phyloP scores from a whole-genome alignment of 2,888 invertebrate genomes.

The Melieria crassipennis region DNA sequence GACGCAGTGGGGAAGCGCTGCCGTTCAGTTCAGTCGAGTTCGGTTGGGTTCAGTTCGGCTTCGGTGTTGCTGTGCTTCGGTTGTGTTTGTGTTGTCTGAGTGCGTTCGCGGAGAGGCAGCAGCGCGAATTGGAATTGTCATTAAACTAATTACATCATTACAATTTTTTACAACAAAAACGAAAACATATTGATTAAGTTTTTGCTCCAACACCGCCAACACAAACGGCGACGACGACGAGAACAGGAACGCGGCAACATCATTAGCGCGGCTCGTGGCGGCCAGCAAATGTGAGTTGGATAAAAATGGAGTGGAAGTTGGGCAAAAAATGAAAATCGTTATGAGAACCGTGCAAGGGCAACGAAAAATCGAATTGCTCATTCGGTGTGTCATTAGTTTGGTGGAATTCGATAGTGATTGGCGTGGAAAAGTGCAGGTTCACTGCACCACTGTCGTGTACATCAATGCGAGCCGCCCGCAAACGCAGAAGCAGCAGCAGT shows the following conservation, averaged over 20 bases:
- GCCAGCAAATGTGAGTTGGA: background rate
- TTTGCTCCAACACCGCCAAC: slow-evolving; percentile 7
- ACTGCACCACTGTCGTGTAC: no score
- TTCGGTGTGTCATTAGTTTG: no score
- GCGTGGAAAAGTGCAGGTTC: background rate
- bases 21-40: slow-evolving; percentile 29
- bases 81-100: slow-evolving; percentile 21
- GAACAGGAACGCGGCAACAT: slow-evolving; percentile 13
- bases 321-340: background rate
- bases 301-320: no score
- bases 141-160: slow-evolving; percentile 53
- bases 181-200: slow-evolving; percentile 40
- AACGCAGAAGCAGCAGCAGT: slow-evolving; percentile 6
- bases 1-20: slow-evolving; percentile 10
- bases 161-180: slow-evolving; percentile 37
- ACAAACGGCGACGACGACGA: background rate
- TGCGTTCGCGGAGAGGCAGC: slow-evolving; percentile 28
- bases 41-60: slow-evolving; percentile 27
- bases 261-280: slow-evolving; percentile 1
- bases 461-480: background rate
- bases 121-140: slow-evolving; percentile 48
- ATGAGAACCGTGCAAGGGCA: background rate
- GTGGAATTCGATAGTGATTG: no score
- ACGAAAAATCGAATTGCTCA: background rate
- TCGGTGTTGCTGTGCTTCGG: slow-evolving; percentile 29